Percentiles rank a stretch among this genome's conserved stretches.
Evolutionary conservation across 2,113 vertebrate species (phyloP).

Genomic region (Lontra canadensis): DNA sequence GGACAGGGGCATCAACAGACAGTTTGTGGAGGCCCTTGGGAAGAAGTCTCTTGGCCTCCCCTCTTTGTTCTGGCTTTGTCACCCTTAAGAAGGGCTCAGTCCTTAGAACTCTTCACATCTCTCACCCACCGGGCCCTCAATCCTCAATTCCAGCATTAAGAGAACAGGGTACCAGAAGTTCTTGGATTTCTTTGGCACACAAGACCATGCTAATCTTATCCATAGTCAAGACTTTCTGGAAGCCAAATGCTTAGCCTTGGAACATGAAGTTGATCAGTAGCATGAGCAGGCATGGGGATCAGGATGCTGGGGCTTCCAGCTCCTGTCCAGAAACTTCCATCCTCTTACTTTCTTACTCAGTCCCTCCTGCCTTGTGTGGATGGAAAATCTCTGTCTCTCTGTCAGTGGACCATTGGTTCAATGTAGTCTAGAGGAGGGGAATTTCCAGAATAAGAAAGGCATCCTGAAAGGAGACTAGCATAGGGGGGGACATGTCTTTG

Average conservation of each 20-base stretch:
- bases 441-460: constrained; percentile 19
- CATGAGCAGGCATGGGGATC: background rate
- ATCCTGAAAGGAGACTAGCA: background rate
- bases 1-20: background rate
- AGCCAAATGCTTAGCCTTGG: background rate
- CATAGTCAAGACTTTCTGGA: background rate
- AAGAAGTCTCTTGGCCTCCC: background rate
- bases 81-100: background rate
- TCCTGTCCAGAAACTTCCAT: background rate
- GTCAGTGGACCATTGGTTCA: background rate
- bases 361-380: background rate
- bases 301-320: background rate
- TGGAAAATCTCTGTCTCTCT: constrained; percentile 19
- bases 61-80: background rate
- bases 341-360: background rate
- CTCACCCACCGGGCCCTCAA: background rate
- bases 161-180: background rate
- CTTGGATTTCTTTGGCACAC: constrained; percentile 7
- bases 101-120: background rate
- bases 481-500: background rate
- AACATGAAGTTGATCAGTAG: background rate
- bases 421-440: constrained; percentile 18
- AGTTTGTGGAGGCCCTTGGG: background rate
- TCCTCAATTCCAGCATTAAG: background rate
- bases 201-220: background rate